A percentile compares a stretch with the other conserved stretches of the same genome.
Evolutionary conservation across 2,888 invertebrate genomes (phyloP).

Genomic region (Drosophila multiciliata): DNA sequence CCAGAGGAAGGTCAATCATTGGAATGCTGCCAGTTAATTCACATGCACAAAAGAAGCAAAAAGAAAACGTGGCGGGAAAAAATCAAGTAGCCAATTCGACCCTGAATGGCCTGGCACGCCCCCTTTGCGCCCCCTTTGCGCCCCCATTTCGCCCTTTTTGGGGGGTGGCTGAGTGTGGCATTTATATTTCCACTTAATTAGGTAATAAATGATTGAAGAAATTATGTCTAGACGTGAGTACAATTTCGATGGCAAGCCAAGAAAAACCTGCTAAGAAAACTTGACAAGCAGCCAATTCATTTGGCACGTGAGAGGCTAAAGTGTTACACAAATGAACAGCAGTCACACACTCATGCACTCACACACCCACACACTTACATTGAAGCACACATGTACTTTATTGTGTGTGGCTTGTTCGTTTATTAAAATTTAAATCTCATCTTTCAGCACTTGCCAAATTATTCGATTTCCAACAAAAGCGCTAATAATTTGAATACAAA

Average conservation of each 20-base stretch:
- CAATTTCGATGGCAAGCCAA: constrained; percentile 78
- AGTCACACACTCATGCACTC: constrained; percentile 18
- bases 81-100: constrained; percentile 42
- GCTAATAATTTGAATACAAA: constrained; percentile 66
- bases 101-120: constrained; percentile 58
- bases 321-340: constrained; percentile 63
- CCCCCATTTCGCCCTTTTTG: constrained; percentile 17
- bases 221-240: constrained; percentile 85
- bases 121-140: constrained; percentile 32
- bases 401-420: constrained; percentile 11
- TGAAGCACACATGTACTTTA: background rate
- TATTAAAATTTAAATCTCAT: constrained; percentile 24
- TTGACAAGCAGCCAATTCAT: constrained; percentile 68
- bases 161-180: constrained; percentile 71
- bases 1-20: constrained; percentile 74
- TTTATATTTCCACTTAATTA: constrained; percentile 85
- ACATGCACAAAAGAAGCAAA: constrained; percentile 63
- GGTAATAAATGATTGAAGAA: constrained; percentile 85
- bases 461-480: constrained; percentile 65
- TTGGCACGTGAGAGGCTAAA: constrained; percentile 76
- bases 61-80: constrained; percentile 17
- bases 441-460: constrained; percentile 63
- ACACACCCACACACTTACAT: constrained; percentile 2
- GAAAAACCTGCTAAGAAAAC: constrained; percentile 28
- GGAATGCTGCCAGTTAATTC: constrained; percentile 79